Evolutionary conservation across 1,140 invertebrate species (phyloP).

Genomic region (Drosophila sucinea): DNA sequence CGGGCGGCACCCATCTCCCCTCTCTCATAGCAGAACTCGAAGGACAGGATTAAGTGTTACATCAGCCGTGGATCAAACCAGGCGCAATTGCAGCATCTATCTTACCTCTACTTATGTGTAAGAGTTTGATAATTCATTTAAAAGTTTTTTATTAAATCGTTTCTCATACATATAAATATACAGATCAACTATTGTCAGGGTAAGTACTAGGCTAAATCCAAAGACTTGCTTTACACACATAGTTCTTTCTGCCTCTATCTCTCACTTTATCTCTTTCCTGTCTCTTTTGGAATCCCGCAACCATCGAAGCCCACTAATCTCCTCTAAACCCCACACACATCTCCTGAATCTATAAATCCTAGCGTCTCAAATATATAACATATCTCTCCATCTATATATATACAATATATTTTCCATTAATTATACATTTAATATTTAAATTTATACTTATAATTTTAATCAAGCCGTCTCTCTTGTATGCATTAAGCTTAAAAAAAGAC

Average conservation of each 20-base stretch:
- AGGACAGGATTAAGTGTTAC: conserved; percentile 33
- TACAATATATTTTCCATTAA: conserved; percentile 28
- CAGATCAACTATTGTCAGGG: conserved; percentile 58
- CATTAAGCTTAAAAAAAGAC: conserved; percentile 74
- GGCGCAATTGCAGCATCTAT: conserved; percentile 37
- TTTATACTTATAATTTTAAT: conserved; percentile 49
- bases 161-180: conserved; percentile 32
- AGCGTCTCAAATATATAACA: conserved; percentile 4
- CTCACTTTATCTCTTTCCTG: conserved; percentile 1
- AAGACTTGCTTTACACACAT: conserved; percentile 22
- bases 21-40: conserved; percentile 33
- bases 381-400: conserved; percentile 33
- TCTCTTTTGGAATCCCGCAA: neutral
- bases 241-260: conserved; percentile 34
- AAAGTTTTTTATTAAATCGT: conserved; percentile 26
- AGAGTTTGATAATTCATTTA: conserved; percentile 48
- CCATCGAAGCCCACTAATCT: neutral
- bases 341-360: conserved; percentile 8
- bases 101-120: conserved; percentile 51
- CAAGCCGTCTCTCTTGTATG: conserved; percentile 82
- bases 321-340: neutral
- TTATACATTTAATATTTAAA: conserved; percentile 40
- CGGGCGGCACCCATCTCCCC: conserved; percentile 44
- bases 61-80: conserved; percentile 21
- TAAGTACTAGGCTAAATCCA: conserved; percentile 76